phyloP scores from a whole-genome alignment of 1,140 invertebrate species.

The Carcinoscorpius rotundicauda region DNA sequence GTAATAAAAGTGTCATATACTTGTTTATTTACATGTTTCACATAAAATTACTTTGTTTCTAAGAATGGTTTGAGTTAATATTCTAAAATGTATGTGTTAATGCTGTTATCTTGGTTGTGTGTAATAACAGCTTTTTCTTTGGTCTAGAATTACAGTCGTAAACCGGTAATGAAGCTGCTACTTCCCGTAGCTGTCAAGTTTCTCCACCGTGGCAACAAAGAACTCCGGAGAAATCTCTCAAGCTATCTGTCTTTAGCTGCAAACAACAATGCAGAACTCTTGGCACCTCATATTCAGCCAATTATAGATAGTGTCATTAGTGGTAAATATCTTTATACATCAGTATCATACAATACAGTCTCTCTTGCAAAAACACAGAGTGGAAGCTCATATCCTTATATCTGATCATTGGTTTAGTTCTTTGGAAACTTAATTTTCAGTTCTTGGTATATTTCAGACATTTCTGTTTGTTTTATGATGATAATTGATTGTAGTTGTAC shows the following conservation, averaged over 20 bases:
- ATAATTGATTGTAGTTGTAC: no score
- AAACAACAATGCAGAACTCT: constrained; percentile 69
- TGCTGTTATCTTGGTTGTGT: no score
- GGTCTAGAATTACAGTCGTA: constrained; percentile 69
- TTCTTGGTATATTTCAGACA: no score
- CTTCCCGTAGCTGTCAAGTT: constrained; percentile 83
- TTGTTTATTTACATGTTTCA: constrained; percentile 3
- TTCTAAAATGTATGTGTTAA: no score
- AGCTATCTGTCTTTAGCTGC: constrained; percentile 85
- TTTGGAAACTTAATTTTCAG: no score
- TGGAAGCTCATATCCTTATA: background rate
- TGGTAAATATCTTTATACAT: constrained; percentile 38
- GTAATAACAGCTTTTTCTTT: no score
- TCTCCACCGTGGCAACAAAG: constrained; percentile 74
- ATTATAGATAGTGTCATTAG: constrained; percentile 80
- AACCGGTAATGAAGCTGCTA: constrained; percentile 73
- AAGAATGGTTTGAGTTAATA: constrained; percentile 1
- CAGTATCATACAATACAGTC: background rate
- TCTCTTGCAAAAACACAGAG: background rate
- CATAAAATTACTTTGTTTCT: constrained; percentile 8
- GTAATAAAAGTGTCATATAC: background rate
- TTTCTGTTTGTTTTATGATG: no score
- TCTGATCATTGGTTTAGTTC: no score
- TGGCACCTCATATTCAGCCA: constrained; percentile 72
- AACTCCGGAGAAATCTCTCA: constrained; percentile 75